Percentiles rank a stretch among this genome's conserved stretches.
These are phyloP conservation scores for Thinocorus orbignyianus DNA, from an alignment of 2,113 vertebrate species.

Conservation along the genomic window DNA sequence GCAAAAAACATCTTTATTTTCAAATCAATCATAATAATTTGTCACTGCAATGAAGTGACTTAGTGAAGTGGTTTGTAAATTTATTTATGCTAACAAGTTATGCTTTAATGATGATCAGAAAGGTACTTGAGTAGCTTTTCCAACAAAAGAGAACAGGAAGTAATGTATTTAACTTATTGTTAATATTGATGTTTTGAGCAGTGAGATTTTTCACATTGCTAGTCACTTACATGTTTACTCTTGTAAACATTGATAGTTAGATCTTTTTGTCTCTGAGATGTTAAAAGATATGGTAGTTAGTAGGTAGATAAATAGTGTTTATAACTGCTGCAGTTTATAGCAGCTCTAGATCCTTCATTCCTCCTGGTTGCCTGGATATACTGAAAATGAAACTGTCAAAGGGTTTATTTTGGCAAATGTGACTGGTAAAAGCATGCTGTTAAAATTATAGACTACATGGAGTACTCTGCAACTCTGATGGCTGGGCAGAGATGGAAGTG, in stretches of 20 bases:
- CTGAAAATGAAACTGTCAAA: background rate
- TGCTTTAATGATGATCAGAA: background rate
- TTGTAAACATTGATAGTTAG: background rate
- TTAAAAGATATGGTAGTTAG: background rate
- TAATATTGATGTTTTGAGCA: background rate
- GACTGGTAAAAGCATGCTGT: background rate
- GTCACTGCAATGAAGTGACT: background rate
- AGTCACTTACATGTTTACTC: background rate
- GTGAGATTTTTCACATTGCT: background rate
- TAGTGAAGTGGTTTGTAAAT: background rate
- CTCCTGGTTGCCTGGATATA: background rate
- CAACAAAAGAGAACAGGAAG: background rate
- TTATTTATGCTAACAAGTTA: background rate
- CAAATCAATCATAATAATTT: background rate
- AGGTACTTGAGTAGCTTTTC: background rate
- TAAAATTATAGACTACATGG: background rate
- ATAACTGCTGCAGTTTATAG: background rate
- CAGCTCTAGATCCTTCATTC: background rate
- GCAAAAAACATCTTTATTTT: background rate
- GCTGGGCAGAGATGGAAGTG: background rate
- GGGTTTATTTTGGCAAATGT: background rate
- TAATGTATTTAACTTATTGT: background rate
- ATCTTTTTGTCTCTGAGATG: background rate
- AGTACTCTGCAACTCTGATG: background rate
- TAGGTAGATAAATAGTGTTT: background rate